Base-by-base conservation (phyloP, 2,888 invertebrate species). In the Drosophila borealis region DNA sequence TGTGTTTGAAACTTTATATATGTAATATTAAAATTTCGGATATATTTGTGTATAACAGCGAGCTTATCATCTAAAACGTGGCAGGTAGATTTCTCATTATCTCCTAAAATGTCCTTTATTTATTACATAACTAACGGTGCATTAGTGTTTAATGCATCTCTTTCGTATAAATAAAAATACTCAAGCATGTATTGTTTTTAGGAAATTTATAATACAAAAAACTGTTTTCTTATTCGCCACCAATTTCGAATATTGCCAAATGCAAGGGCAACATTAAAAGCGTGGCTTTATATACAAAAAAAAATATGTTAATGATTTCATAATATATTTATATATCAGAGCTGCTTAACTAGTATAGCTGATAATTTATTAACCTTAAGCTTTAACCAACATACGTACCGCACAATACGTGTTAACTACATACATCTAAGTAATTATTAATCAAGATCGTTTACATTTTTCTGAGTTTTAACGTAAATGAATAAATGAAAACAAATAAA, bases 311-410 rank as follows among this genome's bases (percentile, higher is more conserved):
- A 45, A 13, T 6, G 5, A 25, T 59, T 14, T 39, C 17, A 46
- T 41, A 41, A 13, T 64, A 36, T 53, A 46, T 42, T 36, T 14
- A 37, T 42, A 34, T 33, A 57, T 45, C 14, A 21, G 34, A 66
- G 2, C 9, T 34, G 34, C n/a, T 46, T 36, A 37, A 29, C 29
- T 39, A 29, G 2, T 51, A 56, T 67, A 68, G 42, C 39, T 57
- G 46, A 50, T 50, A 57, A 42, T 42, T 36, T 39, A 41, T 48
- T 76, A 53, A 72, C 25, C 37, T 65, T 73, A 78, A 57, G 19
- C 53, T 65, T 78, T 65, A 72, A 61, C 42, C 41, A 65, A 73
- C 59, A 41, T 39, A 34, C 19, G 55, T 45, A 45, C 21, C 33
- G 33, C 37, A 72, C 6, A 56, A 61, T 61, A 60, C 41, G 66